Percentiles rank a stretch among this genome's conserved stretches.
These are phyloP conservation scores for Cactoblastis cactorum DNA, from an alignment of 2,888 invertebrate genomes.

Conservation along the genomic window DNA sequence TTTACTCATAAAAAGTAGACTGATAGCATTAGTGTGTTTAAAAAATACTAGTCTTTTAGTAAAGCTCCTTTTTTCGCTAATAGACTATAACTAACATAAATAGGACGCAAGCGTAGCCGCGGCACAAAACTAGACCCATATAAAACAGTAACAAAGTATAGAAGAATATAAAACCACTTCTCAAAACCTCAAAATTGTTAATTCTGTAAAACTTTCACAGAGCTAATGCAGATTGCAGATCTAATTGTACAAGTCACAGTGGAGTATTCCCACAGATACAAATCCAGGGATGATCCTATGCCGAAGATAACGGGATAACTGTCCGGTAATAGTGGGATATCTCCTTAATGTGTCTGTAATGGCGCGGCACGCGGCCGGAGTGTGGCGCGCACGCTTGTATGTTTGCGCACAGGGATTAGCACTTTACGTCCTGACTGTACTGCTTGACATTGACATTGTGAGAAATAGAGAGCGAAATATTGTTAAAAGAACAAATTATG, in stretches of 20 bases:
- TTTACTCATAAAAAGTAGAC: no score
- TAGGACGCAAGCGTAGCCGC: no score
- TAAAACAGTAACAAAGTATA: no score
- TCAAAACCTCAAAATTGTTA: no score
- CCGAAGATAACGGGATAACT: slow-evolving; percentile 69
- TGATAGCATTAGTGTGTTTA: no score
- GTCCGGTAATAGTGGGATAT: slow-evolving; percentile 63
- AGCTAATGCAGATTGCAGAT: neutral
- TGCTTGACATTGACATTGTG: neutral
- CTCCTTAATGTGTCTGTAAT: slow-evolving; percentile 69
- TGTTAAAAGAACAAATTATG: no score
- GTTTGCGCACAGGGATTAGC: slow-evolving; percentile 68
- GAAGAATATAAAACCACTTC: no score
- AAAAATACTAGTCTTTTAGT: no score
- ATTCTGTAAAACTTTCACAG: no score
- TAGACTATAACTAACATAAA: no score
- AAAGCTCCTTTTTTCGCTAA: no score
- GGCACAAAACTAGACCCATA: no score
- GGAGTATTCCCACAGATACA: slow-evolving; percentile 17
- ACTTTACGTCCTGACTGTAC: slow-evolving; percentile 58
- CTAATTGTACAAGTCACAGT: slow-evolving; percentile 9
- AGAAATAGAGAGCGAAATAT: neutral
- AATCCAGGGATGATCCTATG: slow-evolving; percentile 54
- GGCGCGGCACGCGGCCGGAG: slow-evolving; percentile 52
- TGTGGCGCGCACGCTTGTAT: slow-evolving; percentile 44